A percentile compares a stretch with the other conserved stretches of the same genome.
Conservation (phyloP, 2,888 invertebrate genomes). For the Eremobia ochroleuca region DNA sequence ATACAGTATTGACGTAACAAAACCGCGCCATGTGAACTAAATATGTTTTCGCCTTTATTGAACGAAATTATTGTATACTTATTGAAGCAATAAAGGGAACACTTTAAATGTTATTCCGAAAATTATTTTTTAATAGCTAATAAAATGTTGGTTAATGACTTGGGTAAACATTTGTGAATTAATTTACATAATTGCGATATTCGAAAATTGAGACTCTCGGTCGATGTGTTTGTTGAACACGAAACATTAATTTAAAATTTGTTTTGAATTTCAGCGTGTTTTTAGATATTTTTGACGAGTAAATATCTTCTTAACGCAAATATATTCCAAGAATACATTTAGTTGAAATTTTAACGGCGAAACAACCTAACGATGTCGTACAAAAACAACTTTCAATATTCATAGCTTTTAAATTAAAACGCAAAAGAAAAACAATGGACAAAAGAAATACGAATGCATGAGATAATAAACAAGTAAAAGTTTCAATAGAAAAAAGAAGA, state of each 20-base stretch:
- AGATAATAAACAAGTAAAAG: background rate
- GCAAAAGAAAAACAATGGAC: background rate
- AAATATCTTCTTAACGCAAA: conserved; percentile 6
- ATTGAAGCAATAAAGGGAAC: conserved; percentile 6
- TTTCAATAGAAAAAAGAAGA: background rate
- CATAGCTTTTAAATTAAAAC: background rate
- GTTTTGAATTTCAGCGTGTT: background rate
- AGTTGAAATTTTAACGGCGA: background rate
- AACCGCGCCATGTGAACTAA: conserved; percentile 15
- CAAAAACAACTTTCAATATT: background rate
- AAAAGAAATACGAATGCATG: background rate
- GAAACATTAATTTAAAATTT: conserved; percentile 19
- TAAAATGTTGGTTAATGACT: background rate
- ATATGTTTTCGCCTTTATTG: conserved; percentile 29
- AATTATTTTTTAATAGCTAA: background rate
- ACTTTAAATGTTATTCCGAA: background rate
- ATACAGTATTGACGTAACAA: background rate
- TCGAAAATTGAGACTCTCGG: background rate
- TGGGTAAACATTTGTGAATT: background rate
- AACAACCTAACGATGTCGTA: background rate
- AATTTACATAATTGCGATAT: background rate
- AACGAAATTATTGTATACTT: conserved; percentile 17
- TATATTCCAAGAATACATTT: background rate
- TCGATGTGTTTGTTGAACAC: conserved; percentile 12
- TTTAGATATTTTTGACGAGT: background rate